Evolutionary conservation across 2,888 invertebrate species (phyloP), one percentile per base, ranked within the genome.

Genomic region (Xestia rhomboidea): DNA sequence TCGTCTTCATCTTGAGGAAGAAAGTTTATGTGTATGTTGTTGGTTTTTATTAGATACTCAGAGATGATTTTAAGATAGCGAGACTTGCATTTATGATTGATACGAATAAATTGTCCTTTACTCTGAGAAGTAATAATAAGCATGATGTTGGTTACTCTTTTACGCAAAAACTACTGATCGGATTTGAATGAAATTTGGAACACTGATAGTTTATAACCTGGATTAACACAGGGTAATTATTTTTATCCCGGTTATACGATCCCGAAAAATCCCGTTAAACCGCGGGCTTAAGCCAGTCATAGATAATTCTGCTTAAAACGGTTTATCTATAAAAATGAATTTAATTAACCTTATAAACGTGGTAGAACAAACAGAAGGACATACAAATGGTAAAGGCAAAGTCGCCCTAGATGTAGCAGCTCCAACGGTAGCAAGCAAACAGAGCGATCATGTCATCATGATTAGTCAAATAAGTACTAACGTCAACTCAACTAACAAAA

Each of bases 401-500:
- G 34, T 21, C 27, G 63, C 18, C 38, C 27, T 49, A 76, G 8
- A 79, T 34, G 27, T 64, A 38, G 11, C 46, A 41, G 24, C 34
- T 44, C n/a, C n/a, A 11, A 81, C 74, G 51, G 83, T 82, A 86
- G 83, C 69, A 70, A 66, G 72, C 51, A 79, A 79, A 84, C 79
- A 88, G 30, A 64, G 64, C 34, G 75, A 88, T 81, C 72, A 80
- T 85, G 80, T 79, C 80, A 68, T 71, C 75, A 68, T 73, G 73
- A 88, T 84, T 79, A 76, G 15, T 72, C 75, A 81, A 89, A 83
- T 84, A 83, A 89, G 73, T 71, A 75, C 73, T 72, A 72, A 71
- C 79, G 80, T 87, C 75, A 84, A 87, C 83, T 76, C 54, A 30
- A 76, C 69, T 68, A 83, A 84, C 77, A 84, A 89, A 89, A 88